A percentile compares a stretch with the other conserved stretches of the same genome.
Conservation (phyloP, 2,113 vertebrate species). For the Petroica traversi region DNA sequence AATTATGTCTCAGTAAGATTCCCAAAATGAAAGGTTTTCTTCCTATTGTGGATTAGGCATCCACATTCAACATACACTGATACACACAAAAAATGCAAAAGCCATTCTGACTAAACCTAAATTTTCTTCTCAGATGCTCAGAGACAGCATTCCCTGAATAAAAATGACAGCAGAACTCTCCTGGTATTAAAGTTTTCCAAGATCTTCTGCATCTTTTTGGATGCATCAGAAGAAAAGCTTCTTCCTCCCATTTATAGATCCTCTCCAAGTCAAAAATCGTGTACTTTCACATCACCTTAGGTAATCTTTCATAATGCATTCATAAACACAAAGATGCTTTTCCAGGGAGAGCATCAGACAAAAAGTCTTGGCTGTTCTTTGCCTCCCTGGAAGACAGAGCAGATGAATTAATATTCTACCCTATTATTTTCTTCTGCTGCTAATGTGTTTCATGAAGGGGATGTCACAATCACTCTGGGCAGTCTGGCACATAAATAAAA, state of each 20-base stretch:
- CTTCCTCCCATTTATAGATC: background rate
- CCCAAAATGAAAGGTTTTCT: background rate
- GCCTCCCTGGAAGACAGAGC: background rate
- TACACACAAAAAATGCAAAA: background rate
- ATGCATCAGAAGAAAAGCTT: background rate
- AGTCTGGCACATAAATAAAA: background rate
- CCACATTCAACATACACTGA: background rate
- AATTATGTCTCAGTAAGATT: background rate
- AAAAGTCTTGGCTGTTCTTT: background rate
- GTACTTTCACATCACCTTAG: background rate
- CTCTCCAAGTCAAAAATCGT: background rate
- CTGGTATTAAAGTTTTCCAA: background rate
- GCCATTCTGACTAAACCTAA: background rate
- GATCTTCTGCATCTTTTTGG: background rate
- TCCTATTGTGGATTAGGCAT: background rate
- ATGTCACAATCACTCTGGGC: background rate
- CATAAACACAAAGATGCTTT: constrained; percentile 15
- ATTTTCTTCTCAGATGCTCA: background rate
- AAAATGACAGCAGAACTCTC: background rate
- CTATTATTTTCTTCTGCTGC: background rate
- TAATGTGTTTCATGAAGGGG: background rate
- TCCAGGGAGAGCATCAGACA: background rate
- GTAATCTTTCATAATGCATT: background rate
- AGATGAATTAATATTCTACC: background rate
- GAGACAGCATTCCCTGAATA: background rate